Evolutionary conservation across 1,140 invertebrate species (phyloP).

Genomic region (Drosophila pseudoananassae): DNA sequence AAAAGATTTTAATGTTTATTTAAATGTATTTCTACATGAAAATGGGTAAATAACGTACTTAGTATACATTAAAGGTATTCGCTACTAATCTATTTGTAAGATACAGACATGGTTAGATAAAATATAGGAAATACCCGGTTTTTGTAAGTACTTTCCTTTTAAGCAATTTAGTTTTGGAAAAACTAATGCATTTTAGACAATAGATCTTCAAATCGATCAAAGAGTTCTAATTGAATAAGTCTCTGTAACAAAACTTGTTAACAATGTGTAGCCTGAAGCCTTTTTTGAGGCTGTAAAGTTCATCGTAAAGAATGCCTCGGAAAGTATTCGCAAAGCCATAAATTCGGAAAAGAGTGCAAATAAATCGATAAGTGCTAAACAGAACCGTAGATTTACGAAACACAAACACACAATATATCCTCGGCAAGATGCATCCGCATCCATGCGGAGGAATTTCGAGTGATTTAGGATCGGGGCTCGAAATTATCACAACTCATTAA

Average conservation of each 20-base stretch:
- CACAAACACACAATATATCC: constrained; percentile 25
- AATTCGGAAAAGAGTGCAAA: constrained; percentile 53
- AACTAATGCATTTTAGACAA: too few relatives aligned
- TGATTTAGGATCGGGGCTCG: constrained; percentile 54
- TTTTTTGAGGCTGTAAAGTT: constrained; percentile 22
- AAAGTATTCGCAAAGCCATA: constrained; percentile 58
- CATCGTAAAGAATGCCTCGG: constrained; percentile 19
- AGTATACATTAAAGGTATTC: too few relatives aligned
- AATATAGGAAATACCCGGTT: too few relatives aligned
- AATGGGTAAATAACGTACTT: too few relatives aligned
- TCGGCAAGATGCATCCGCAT: constrained; percentile 32
- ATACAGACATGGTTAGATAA: too few relatives aligned
- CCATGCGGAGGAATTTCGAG: constrained; percentile 8
- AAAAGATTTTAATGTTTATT: too few relatives aligned
- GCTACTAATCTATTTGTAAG: too few relatives aligned
- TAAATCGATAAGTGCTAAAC: constrained; percentile 64
- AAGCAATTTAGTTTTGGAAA: too few relatives aligned
- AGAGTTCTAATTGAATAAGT: too few relatives aligned
- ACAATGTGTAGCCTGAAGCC: neutral
- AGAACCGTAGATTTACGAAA: constrained; percentile 32
- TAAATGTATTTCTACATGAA: too few relatives aligned
- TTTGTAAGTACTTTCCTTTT: too few relatives aligned
- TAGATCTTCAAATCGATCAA: too few relatives aligned
- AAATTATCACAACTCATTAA: constrained; percentile 70
- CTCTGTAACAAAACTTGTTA: neutral